phyloP scores from a whole-genome alignment of 37 sponge, comb jelly and placozoan genomes.

The Tethya wilhelma region DNA sequence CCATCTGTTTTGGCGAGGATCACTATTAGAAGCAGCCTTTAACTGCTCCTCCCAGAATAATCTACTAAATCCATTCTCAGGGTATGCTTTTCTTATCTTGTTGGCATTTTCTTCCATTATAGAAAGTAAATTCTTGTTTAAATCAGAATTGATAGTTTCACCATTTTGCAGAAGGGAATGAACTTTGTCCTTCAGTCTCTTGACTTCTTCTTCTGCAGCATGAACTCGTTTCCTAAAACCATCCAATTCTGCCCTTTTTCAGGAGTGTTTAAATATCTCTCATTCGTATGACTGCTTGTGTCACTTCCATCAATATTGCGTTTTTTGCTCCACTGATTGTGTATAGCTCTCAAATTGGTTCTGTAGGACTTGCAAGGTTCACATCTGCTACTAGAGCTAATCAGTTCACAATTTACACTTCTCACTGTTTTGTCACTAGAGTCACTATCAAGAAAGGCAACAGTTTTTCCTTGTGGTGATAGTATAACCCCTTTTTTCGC shows the following conservation, averaged over 20 bases:
- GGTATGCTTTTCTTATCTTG: not conserved
- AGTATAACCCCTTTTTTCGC: not conserved
- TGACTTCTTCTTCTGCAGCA: not conserved
- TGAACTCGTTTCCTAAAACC: not conserved
- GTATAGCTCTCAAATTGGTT: not conserved
- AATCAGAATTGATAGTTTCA: not conserved
- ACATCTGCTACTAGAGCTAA: not conserved
- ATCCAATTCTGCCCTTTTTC: not conserved
- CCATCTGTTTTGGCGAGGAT: slow-evolving; percentile 25
- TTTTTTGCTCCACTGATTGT: not conserved
- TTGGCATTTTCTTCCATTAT: slow-evolving; percentile 1
- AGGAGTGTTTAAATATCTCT: not conserved
- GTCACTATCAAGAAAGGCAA: not conserved
- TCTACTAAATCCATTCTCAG: slow-evolving; percentile 8
- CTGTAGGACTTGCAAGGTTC: not conserved
- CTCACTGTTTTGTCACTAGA: not conserved
- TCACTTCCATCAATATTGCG: not conserved
- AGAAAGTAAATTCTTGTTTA: not conserved
- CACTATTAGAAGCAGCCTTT: slow-evolving; percentile 15
- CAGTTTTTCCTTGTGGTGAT: not conserved
- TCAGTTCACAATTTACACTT: not conserved
- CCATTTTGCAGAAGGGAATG: not conserved
- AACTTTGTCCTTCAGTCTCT: not conserved
- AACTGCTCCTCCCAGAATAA: too few relatives aligned
- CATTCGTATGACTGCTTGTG: not conserved